A percentile compares a stretch with the other conserved stretches of the same genome.
Evolutionary conservation across 2,888 invertebrate species (phyloP).

Genomic region (Brachypterus glaber): DNA sequence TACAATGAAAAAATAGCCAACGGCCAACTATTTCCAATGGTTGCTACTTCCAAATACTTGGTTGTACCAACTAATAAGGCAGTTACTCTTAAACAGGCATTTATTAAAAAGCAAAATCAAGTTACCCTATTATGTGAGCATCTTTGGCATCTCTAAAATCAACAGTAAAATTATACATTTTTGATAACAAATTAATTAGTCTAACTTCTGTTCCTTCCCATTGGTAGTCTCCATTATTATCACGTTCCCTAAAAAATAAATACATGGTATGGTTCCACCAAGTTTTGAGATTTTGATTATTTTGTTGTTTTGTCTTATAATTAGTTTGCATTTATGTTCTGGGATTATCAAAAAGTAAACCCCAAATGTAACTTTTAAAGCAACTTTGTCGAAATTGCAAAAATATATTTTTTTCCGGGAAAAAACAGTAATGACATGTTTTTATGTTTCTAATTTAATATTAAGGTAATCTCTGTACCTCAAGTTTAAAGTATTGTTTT

Average conservation of each 20-base stretch:
- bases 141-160: conserved; percentile 56
- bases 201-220: conserved; percentile 73
- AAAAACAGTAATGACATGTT: too few species aligned
- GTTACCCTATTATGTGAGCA: conserved; percentile 40
- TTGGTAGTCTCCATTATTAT: conserved; percentile 43
- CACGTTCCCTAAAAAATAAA: conserved; percentile 30
- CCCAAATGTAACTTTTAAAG: neutral
- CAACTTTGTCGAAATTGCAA: too few species aligned
- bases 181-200: conserved; percentile 51
- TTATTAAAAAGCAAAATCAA: neutral
- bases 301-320: too few species aligned
- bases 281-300: too few species aligned
- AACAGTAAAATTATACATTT: conserved; percentile 60
- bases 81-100: neutral
- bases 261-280: too few species aligned
- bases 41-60: neutral
- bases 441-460: too few species aligned
- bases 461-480: too few species aligned
- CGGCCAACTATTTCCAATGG: neutral
- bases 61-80: conserved; percentile 1
- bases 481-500: too few species aligned
- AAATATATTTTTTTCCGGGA: too few species aligned
- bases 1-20: neutral
- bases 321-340: neutral
- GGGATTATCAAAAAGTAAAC: too few species aligned